Evolutionary conservation across 2,113 vertebrate genomes (phyloP), one percentile per base, ranked within the genome.

Genomic region (Morone chrysops): DNA sequence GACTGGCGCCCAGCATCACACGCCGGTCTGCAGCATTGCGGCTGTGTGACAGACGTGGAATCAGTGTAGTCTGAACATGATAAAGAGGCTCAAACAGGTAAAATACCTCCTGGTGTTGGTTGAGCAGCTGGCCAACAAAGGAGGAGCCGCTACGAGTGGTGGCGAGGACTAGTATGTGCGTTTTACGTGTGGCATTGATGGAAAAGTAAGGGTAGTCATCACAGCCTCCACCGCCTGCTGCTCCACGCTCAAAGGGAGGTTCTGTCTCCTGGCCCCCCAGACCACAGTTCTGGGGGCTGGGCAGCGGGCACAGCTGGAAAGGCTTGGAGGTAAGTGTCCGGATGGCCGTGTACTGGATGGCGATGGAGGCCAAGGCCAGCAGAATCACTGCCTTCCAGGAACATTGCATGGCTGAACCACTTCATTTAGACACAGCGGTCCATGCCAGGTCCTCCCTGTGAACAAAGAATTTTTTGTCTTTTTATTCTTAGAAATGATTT

Each of bases 301-400:
- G 94, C 57, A 96, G 89, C 0, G 97, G 97, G 83, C 98, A 99
- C 86, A 97, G 95, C 88, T 97, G 97, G 92, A 99, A 98, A 86
- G 97, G 97, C 92, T 97, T 98, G 94, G 97, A 97, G 0, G 97
- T 98, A 92, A 99, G 97, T 14, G 97, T 99, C 80, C 97, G 97
- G 92, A 99, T 99, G 87, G 98, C 98, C 5, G 97, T 99, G 95
- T 99, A 99, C 93, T 99, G 98, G 92, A 99, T 98, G 78, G 97
- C 98, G 31, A 99, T 97, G 87, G 98, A 99, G 92, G 97, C 97
- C 96, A 98, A 96, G 87, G 97, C 98, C 89, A 99, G 96, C 92
- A 99, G 95, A 94, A 99, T 96, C 94, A 99, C 97, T 93, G 97
- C 97, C 97, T 99, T 99, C 98, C 98, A 99, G 93, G 98, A 99